A percentile compares a stretch with the other conserved stretches of the same genome.
Conservation (phyloP, 2,888 invertebrate genomes). For the Eupeodes latifasciatus region DNA sequence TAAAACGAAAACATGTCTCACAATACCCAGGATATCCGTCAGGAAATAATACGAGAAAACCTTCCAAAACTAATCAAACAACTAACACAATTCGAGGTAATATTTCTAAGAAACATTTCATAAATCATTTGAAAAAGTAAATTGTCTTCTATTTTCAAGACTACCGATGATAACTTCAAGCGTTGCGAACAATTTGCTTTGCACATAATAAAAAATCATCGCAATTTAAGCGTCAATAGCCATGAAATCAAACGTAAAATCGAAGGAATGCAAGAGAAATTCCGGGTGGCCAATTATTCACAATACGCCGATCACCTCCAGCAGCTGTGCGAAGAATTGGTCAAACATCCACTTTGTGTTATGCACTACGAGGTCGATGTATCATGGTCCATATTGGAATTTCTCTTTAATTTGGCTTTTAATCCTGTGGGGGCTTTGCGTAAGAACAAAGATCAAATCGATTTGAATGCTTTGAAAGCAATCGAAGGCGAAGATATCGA, state of each 20-base stretch:
- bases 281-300: slow-evolving; percentile 84
- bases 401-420: slow-evolving; percentile 84
- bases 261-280: slow-evolving; percentile 84
- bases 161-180: slow-evolving; percentile 83
- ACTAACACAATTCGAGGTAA: slow-evolving; percentile 80
- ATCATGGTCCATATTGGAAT: slow-evolving; percentile 85
- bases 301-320: slow-evolving; percentile 83
- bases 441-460: slow-evolving; percentile 78
- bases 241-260: slow-evolving; percentile 84
- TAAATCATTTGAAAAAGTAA: neutral
- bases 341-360: slow-evolving; percentile 80
- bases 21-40: slow-evolving; percentile 78
- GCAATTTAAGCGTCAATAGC: slow-evolving; percentile 84
- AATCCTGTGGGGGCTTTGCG: slow-evolving; percentile 81
- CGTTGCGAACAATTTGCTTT: slow-evolving; percentile 83
- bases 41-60: slow-evolving; percentile 79
- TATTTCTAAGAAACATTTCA: neutral
- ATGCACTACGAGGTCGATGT: slow-evolving; percentile 83
- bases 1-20: slow-evolving; percentile 28
- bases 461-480: slow-evolving; percentile 58
- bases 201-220: slow-evolving; percentile 84
- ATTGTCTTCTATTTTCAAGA: slow-evolving; percentile 77
- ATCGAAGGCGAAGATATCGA: slow-evolving; percentile 44
- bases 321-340: slow-evolving; percentile 80
- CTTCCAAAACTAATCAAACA: slow-evolving; percentile 79